Evolutionary conservation across 2,888 invertebrate species (phyloP).

Genomic region (Petrolisthes manimaculis): DNA sequence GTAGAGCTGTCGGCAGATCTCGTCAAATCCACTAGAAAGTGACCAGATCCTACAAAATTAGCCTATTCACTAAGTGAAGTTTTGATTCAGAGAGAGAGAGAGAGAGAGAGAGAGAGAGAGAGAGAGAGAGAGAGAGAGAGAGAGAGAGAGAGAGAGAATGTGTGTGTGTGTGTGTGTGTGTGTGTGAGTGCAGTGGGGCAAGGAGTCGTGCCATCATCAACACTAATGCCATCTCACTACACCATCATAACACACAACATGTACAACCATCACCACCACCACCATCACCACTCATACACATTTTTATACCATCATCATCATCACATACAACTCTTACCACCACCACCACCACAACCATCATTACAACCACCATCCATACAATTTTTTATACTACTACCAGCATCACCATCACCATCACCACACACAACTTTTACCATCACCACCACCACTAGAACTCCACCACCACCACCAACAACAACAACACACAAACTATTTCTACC

Average conservation of each 20-base stretch:
- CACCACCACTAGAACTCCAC: neutral
- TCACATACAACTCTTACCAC: neutral
- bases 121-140: no score
- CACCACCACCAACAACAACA: neutral
- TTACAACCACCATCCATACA: neutral
- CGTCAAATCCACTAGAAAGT: no score
- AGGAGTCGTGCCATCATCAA: no score
- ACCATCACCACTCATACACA: neutral
- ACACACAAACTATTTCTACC: neutral
- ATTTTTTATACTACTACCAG: neutral
- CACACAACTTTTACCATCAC: neutral
- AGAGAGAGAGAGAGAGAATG: no score
- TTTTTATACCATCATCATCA: neutral
- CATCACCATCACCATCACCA: neutral
- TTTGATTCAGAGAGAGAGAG: no score
- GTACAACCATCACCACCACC: neutral
- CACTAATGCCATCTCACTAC: no score
- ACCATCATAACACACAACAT: neutral
- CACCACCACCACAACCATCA: neutral
- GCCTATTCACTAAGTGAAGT: no score
- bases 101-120: no score
- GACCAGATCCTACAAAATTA: no score
- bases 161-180: no score
- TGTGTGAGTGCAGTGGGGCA: no score
- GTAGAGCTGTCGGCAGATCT: no score